Conservation (phyloP, 2,888 invertebrate species). For the Pseudococcus longispinus region DNA sequence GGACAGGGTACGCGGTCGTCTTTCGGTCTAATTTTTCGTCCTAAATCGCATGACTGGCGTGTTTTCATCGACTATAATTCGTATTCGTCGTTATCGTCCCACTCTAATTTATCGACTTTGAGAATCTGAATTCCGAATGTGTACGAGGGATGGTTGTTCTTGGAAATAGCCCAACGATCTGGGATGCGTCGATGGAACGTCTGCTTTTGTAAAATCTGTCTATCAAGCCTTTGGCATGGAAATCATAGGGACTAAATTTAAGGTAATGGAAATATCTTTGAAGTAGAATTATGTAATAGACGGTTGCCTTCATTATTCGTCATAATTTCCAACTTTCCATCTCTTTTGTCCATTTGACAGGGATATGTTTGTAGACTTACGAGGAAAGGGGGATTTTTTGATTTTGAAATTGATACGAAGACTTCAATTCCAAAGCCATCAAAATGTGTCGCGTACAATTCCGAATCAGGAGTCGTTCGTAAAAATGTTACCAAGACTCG, state of each 20-base stretch:
- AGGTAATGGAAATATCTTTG: too few relatives aligned
- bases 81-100: not conserved
- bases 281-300: too few relatives aligned
- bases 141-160: not conserved
- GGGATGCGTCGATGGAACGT: not conserved
- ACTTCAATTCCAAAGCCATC: too few relatives aligned
- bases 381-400: too few relatives aligned
- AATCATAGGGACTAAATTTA: not conserved
- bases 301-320: too few relatives aligned
- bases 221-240: not conserved
- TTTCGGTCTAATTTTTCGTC: constrained; percentile 11
- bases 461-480: too few relatives aligned
- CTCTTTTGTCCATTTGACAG: too few relatives aligned
- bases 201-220: not conserved
- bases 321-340: too few relatives aligned
- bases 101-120: not conserved
- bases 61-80: not conserved
- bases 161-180: not conserved
- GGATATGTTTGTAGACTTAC: too few relatives aligned
- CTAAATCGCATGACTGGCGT: not conserved
- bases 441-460: too few relatives aligned
- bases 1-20: not conserved
- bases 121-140: not conserved
- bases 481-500: too few relatives aligned
- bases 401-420: too few relatives aligned